Conservation (phyloP, 2,888 invertebrate genomes). For the Hypselothyrea guttata region DNA sequence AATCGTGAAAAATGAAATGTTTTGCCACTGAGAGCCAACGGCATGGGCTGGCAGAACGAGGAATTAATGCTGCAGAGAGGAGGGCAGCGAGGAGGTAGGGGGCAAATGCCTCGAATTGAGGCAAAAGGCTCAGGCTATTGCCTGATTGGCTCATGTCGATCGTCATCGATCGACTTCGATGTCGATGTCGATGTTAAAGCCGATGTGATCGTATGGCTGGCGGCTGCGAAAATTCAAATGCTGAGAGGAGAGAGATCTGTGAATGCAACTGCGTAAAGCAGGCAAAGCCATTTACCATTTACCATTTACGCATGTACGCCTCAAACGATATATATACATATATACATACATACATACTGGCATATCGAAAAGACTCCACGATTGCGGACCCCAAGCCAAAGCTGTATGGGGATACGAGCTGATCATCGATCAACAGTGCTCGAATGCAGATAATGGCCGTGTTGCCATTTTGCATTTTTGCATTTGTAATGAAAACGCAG, state of each 20-base stretch:
- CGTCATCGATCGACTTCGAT: conserved; percentile 48
- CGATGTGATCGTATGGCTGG: conserved; percentile 64
- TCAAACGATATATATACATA: conserved; percentile 58
- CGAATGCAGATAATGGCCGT: conserved; percentile 66
- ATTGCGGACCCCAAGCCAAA: not conserved
- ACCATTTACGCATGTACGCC: conserved; percentile 72
- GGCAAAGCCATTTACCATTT: conserved; percentile 39
- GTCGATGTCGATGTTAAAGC: conserved; percentile 6
- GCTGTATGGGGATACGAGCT: conserved; percentile 17
- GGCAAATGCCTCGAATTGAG: conserved; percentile 47
- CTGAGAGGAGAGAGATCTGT: conserved; percentile 67
- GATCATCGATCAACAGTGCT: conserved; percentile 64
- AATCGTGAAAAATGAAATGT: conserved; percentile 74
- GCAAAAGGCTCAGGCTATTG: conserved; percentile 18
- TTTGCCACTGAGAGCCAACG: conserved; percentile 68
- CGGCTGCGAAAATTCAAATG: conserved; percentile 71
- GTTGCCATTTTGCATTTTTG: conserved; percentile 79
- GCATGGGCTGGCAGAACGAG: not conserved
- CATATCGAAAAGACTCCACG: conserved; percentile 8
- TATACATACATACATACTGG: not conserved
- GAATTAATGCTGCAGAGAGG: not conserved
- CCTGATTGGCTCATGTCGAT: conserved; percentile 69
- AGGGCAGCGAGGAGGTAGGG: not conserved
- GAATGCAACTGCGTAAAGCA: conserved; percentile 69
- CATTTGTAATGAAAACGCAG: conserved; percentile 80